A percentile compares a stretch with the other conserved stretches of the same genome.
These are phyloP conservation scores for Maconellicoccus hirsutus DNA, from an alignment of 1,140 invertebrate genomes.

Conservation along the genomic window DNA sequence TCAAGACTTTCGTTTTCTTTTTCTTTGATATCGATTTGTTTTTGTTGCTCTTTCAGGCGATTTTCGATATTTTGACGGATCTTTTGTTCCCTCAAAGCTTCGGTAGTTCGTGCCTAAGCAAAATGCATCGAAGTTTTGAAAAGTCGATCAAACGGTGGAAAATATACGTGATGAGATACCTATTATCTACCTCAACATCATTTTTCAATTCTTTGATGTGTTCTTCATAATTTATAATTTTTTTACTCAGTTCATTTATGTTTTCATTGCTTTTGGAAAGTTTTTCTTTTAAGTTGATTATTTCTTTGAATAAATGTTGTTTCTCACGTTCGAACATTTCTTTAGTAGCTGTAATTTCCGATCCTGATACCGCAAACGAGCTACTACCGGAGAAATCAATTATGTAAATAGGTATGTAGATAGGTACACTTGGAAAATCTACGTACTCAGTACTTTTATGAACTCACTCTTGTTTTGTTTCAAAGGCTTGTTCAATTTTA, in stretches of 20 bases:
- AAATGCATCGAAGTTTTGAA: too few species aligned
- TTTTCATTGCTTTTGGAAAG: neutral
- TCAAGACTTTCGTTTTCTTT: neutral
- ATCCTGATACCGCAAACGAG: neutral
- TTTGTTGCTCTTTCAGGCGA: slow-evolving; percentile 2
- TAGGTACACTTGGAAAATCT: too few species aligned
- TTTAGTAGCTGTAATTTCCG: neutral
- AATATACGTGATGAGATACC: too few species aligned
- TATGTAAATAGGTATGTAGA: too few species aligned
- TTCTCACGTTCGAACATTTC: slow-evolving; percentile 13
- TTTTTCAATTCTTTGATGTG: neutral
- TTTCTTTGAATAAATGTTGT: slow-evolving; percentile 11
- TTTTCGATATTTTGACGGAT: neutral
- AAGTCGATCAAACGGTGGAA: too few species aligned
- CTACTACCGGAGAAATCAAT: too few species aligned
- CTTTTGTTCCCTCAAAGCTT: neutral
- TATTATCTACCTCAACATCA: neutral
- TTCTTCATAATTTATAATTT: neutral
- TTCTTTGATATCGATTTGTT: slow-evolving; percentile 14
- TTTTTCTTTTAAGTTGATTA: slow-evolving; percentile 11
- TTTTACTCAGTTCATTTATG: neutral
- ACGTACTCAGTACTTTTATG: too few species aligned
- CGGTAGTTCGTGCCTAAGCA: neutral
- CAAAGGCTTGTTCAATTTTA: too few species aligned
- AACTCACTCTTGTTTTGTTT: too few species aligned